A percentile compares a stretch with the other conserved stretches of the same genome.
Evolutionary conservation across 2,888 invertebrate species (phyloP).

Genomic region (Ophonus ardosiacus): DNA sequence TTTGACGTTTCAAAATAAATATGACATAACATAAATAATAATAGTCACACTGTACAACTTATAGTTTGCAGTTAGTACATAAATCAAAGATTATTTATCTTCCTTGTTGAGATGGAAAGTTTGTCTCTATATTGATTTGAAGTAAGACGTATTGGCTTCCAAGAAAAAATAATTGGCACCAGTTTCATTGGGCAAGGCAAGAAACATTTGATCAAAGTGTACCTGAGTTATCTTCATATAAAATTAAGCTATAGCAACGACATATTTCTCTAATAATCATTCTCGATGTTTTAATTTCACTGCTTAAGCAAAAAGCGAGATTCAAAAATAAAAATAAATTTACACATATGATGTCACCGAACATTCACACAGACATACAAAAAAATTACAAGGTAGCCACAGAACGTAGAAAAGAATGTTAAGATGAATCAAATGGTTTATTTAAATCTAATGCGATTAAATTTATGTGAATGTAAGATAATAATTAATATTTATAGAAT

Average conservation of each 20-base stretch:
- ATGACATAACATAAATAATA: no score
- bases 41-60: no score
- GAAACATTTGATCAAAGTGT: not conserved
- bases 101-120: not conserved
- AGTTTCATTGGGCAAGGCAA: not conserved
- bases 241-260: not conserved
- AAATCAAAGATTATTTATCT: not conserved
- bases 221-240: not conserved
- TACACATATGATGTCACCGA: not conserved
- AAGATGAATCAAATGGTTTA: not conserved
- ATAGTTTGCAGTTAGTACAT: not conserved
- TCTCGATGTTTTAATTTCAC: not conserved
- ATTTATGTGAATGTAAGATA: no score
- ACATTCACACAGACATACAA: not conserved
- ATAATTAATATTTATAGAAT: no score
- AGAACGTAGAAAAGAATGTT: not conserved
- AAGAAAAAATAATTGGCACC: constrained; percentile 19
- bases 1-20: no score
- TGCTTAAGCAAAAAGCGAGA: not conserved
- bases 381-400: not conserved
- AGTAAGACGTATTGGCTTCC: not conserved
- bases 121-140: not conserved
- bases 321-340: constrained; percentile 23
- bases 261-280: not conserved
- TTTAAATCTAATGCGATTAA: not conserved